phyloP scores from a whole-genome alignment of 1,140 invertebrate species.

The Eurosta solidaginis region DNA sequence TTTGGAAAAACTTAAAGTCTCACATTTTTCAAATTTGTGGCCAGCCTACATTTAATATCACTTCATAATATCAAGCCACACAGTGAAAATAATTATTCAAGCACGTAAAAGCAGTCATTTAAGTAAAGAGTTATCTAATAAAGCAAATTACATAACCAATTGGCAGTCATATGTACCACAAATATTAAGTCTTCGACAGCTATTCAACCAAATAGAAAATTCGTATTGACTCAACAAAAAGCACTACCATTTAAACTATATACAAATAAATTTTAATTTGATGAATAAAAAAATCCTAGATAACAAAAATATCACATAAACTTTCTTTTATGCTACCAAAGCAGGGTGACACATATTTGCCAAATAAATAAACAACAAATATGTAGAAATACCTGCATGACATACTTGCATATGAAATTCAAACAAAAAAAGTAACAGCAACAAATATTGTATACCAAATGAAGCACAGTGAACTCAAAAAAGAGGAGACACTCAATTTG shows the following conservation, averaged over 20 bases:
- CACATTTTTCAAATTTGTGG: too few relatives aligned
- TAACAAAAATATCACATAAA: background rate
- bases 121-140: too few relatives aligned
- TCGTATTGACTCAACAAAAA: too few relatives aligned
- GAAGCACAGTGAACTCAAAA: background rate
- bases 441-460: background rate
- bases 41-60: too few relatives aligned
- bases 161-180: too few relatives aligned
- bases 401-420: conserved; percentile 1
- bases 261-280: background rate
- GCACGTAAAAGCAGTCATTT: too few relatives aligned
- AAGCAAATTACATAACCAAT: too few relatives aligned
- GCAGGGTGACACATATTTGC: conserved; percentile 19
- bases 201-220: too few relatives aligned
- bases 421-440: background rate
- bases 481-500: background rate
- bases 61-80: too few relatives aligned
- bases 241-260: background rate
- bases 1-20: too few relatives aligned
- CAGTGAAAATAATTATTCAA: too few relatives aligned
- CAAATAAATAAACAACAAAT: background rate
- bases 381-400: background rate
- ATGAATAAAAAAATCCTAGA: background rate
- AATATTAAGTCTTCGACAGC: too few relatives aligned
- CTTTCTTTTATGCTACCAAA: conserved; percentile 16